These are phyloP conservation scores for Cydia pomonella DNA, from an alignment of 1,140 invertebrate species.

Conservation along the genomic window DNA sequence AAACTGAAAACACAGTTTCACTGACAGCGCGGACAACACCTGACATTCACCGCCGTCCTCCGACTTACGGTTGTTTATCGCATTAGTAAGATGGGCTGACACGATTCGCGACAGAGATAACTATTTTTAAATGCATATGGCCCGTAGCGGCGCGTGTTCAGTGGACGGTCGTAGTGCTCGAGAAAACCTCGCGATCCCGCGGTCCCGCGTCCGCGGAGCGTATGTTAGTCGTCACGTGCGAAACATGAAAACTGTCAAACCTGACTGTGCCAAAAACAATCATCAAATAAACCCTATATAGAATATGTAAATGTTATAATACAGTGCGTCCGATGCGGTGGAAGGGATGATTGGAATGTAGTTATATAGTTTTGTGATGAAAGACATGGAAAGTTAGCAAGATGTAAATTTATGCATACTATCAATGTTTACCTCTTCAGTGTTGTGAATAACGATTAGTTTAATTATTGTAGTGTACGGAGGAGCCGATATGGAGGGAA, in stretches of 20 bases:
- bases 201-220: constrained; percentile 21
- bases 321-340: constrained; percentile 51
- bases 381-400: constrained; percentile 53
- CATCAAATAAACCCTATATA: constrained; percentile 45
- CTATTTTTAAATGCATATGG: constrained; percentile 68
- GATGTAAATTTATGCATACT: constrained; percentile 60
- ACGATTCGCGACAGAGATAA: constrained; percentile 53
- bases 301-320: constrained; percentile 48
- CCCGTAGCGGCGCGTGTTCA: constrained; percentile 55
- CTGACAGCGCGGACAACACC: constrained; percentile 72
- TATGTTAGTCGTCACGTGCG: constrained; percentile 51
- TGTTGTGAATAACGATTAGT: constrained; percentile 74
- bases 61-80: constrained; percentile 48
- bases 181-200: constrained; percentile 49
- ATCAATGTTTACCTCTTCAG: constrained; percentile 76
- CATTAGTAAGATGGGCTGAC: constrained; percentile 56
- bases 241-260: constrained; percentile 57
- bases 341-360: constrained; percentile 55
- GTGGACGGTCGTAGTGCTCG: constrained; percentile 45
- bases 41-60: constrained; percentile 65
- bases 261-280: constrained; percentile 69
- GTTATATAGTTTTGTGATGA: constrained; percentile 40
- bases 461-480: constrained; percentile 47
- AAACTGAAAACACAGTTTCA: constrained; percentile 77
- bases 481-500: constrained; percentile 44